Conservation (phyloP, 2,113 vertebrate genomes). For the Dissostichus mawsoni region DNA sequence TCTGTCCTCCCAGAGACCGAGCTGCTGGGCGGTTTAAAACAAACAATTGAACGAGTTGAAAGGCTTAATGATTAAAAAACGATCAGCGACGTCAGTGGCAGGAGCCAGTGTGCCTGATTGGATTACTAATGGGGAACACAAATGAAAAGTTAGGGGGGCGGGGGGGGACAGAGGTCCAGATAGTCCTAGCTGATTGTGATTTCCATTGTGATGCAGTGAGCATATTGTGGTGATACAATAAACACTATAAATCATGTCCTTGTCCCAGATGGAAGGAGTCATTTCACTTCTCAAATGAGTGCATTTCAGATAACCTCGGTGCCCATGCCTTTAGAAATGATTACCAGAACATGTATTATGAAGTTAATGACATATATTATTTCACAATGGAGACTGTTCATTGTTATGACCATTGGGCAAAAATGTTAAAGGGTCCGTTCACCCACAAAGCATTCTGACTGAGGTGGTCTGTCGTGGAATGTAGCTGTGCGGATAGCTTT, state of each 20-base stretch:
- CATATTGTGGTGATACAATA: conserved; percentile 67
- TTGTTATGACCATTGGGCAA: conserved; percentile 5
- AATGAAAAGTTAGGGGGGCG: conserved; percentile 65
- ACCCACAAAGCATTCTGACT: background rate
- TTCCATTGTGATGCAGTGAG: conserved; percentile 66
- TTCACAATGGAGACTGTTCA: conserved; percentile 23
- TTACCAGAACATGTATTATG: conserved; percentile 65
- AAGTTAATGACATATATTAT: conserved; percentile 52
- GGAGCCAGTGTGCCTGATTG: conserved; percentile 68
- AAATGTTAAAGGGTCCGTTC: conserved; percentile 25
- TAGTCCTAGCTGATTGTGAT: conserved; percentile 69
- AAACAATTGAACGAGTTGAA: conserved; percentile 62
- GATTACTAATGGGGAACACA: conserved; percentile 76
- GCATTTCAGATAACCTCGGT: conserved; percentile 65
- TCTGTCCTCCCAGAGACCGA: conserved; percentile 44
- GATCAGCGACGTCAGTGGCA: conserved; percentile 64
- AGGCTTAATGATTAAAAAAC: conserved; percentile 70
- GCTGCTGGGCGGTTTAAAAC: conserved; percentile 52
- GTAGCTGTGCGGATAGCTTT: background rate
- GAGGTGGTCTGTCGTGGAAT: background rate
- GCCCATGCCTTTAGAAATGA: conserved; percentile 54
- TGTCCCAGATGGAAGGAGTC: conserved; percentile 65
- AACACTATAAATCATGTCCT: conserved; percentile 74
- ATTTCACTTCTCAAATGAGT: conserved; percentile 72
- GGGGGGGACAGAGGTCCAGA: conserved; percentile 48